Evolutionary conservation across 2,113 vertebrate species (phyloP).

Genomic region (Protomyctophum bolini): DNA sequence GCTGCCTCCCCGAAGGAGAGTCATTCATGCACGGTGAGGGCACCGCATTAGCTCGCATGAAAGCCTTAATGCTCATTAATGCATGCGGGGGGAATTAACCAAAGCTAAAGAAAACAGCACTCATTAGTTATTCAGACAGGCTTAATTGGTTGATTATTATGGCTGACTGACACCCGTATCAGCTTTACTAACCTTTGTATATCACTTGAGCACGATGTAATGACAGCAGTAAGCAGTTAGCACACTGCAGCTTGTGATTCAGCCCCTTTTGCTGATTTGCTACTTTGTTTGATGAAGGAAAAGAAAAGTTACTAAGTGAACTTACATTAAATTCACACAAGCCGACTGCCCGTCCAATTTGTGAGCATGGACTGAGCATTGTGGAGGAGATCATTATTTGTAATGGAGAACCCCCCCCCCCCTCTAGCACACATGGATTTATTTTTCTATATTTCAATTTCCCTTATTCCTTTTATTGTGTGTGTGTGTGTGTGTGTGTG

Average conservation of each 20-base stretch:
- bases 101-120: conserved; percentile 32
- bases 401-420: too few species aligned
- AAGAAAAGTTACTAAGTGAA: too few species aligned
- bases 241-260: conserved; percentile 32
- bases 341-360: too few species aligned
- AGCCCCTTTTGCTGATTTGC: conserved; percentile 19
- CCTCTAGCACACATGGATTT: too few species aligned
- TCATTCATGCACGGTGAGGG: not conserved
- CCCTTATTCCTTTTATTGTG: too few species aligned
- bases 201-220: conserved; percentile 21
- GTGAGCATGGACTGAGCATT: too few species aligned
- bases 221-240: conserved; percentile 32
- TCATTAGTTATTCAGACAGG: conserved; percentile 47
- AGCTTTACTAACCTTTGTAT: conserved; percentile 34
- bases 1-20: not conserved
- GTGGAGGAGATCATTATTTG: too few species aligned
- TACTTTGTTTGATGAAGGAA: not conserved
- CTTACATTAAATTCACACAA: too few species aligned
- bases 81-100: conserved; percentile 26
- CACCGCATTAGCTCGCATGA: conserved; percentile 1
- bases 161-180: conserved; percentile 31
- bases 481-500: not conserved
- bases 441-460: too few species aligned
- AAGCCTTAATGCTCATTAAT: conserved; percentile 11
- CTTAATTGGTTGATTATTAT: conserved; percentile 58